phyloP scores from a whole-genome alignment of 2,113 vertebrate species.

The Pygoscelis adeliae region DNA sequence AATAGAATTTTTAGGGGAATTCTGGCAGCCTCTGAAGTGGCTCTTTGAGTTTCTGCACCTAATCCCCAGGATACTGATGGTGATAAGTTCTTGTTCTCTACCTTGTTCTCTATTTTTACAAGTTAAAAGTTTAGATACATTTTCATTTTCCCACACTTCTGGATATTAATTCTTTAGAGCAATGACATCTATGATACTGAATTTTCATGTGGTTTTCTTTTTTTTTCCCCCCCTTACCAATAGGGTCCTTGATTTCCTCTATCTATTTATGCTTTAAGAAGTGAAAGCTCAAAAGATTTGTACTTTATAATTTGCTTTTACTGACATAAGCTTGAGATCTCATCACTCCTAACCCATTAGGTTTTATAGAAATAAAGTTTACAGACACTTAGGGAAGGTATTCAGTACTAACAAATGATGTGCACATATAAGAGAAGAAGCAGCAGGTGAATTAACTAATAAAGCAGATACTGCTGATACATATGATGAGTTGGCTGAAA shows the following conservation, averaged over 20 bases:
- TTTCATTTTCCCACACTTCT: neutral
- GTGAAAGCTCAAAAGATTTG: neutral
- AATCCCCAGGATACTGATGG: neutral
- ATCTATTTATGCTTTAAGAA: neutral
- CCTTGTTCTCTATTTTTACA: neutral
- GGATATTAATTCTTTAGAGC: neutral
- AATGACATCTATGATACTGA: neutral
- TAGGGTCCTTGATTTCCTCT: neutral
- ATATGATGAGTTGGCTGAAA: neutral
- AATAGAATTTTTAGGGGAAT: neutral
- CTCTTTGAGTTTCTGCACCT: neutral
- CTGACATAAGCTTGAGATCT: neutral
- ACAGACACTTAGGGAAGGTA: neutral
- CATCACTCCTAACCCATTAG: neutral
- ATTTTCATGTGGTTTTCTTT: neutral
- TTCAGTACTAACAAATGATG: neutral
- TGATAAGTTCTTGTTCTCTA: neutral
- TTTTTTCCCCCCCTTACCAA: neutral
- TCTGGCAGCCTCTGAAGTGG: neutral
- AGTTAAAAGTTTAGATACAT: neutral
- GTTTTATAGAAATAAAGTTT: neutral
- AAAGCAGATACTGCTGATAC: neutral
- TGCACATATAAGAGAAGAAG: neutral
- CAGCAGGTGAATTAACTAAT: neutral
- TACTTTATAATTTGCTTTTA: neutral